Conservation (phyloP, 2,113 vertebrate species). For the Mus spicilegus region DNA sequence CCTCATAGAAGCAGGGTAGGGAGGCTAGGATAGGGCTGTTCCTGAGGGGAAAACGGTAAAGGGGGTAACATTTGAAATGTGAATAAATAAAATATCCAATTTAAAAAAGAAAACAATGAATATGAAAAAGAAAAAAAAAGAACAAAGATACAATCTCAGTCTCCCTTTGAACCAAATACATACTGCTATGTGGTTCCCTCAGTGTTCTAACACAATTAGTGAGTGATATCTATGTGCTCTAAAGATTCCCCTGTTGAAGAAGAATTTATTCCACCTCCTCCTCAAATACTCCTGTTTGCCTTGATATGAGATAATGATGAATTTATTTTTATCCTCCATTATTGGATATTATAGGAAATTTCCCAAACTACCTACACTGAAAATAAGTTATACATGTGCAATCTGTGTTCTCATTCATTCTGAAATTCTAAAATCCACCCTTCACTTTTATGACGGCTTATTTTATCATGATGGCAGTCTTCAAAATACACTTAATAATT, state of each 20-base stretch:
- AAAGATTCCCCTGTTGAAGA: not conserved
- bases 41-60: no score
- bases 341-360: not conserved
- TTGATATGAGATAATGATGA: not conserved
- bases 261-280: not conserved
- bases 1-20: no score
- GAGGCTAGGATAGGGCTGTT: no score
- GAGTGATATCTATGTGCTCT: not conserved
- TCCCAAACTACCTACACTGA: not conserved
- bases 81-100: no score
- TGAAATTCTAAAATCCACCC: not conserved
- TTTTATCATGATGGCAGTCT: not conserved
- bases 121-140: no score
- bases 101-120: no score
- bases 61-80: no score
- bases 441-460: not conserved
- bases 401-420: not conserved
- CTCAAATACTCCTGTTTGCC: not conserved
- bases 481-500: not conserved
- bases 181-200: no score
- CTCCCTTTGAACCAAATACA: not conserved
- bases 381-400: not conserved
- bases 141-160: not conserved
- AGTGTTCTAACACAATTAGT: not conserved
- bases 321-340: not conserved